Percentiles rank a stretch among this genome's conserved stretches.
These are phyloP conservation scores for Brenthis ino DNA, from an alignment of 2,888 invertebrate genomes.

Conservation along the genomic window DNA sequence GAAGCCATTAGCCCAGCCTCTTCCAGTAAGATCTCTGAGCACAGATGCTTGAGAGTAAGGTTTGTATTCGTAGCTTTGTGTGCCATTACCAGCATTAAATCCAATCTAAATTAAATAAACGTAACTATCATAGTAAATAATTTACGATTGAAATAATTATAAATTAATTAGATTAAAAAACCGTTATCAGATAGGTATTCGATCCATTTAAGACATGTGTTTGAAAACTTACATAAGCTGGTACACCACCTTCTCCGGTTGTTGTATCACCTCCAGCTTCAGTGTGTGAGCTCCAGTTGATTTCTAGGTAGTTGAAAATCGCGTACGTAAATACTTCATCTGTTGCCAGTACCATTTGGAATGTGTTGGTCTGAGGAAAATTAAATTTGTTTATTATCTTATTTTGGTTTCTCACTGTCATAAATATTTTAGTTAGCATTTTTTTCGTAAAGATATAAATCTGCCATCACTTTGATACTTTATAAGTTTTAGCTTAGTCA, in stretches of 20 bases:
- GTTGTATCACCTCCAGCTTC: conserved; percentile 95
- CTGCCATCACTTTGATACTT: no score
- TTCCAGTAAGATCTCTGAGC: conserved; percentile 89
- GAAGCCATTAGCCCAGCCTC: conserved; percentile 93
- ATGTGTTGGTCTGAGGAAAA: conserved; percentile 91
- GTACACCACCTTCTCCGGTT: conserved; percentile 92
- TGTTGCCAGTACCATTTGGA: conserved; percentile 96
- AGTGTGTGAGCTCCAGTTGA: conserved; percentile 95
- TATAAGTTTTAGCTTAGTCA: no score
- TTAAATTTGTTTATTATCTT: no score
- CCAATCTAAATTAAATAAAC: conserved; percentile 85
- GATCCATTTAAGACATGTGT: no score
- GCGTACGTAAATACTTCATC: conserved; percentile 97
- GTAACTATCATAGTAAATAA: neutral
- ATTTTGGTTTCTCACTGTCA: no score
- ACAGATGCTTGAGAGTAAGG: conserved; percentile 95
- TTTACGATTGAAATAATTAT: neutral
- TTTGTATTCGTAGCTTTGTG: conserved; percentile 92
- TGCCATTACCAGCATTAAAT: conserved; percentile 98
- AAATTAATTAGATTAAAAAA: neutral
- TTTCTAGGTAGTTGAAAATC: conserved; percentile 95
- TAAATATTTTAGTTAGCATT: no score
- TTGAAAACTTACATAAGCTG: conserved; percentile 88
- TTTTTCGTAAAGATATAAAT: no score
- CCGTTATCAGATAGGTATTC: neutral